Percentiles rank a stretch among this genome's conserved stretches.
Conservation (phyloP, 2,797 vertebrate species). For the Apogon hyalosoma region DNA sequence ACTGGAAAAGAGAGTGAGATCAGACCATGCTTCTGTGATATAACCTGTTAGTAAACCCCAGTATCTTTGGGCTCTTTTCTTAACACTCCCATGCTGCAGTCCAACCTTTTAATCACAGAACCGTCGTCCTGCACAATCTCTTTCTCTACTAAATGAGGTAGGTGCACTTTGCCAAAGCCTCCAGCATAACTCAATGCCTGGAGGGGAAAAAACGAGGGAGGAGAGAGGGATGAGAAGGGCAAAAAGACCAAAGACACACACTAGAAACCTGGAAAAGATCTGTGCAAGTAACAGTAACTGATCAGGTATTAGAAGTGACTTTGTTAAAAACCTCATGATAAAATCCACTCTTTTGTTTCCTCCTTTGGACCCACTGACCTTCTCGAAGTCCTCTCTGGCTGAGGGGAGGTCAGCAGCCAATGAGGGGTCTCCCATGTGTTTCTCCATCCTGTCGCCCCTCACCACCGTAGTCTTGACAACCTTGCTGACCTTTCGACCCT, state of each 20-base stretch:
- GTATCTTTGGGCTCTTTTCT: slow-evolving; percentile 1
- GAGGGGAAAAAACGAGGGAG: slow-evolving; percentile 39
- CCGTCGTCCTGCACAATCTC: slow-evolving; percentile 91
- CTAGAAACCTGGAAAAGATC: background rate
- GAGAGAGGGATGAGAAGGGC: slow-evolving; percentile 47
- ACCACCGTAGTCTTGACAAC: slow-evolving; percentile 94
- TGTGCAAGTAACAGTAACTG: background rate
- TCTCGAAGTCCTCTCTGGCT: slow-evolving; percentile 96
- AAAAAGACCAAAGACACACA: background rate
- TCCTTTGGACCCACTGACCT: slow-evolving; percentile 80
- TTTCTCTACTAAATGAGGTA: slow-evolving; percentile 91
- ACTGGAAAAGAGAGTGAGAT: slow-evolving; percentile 5
- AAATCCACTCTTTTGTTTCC: no score
- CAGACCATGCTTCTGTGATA: slow-evolving; percentile 44
- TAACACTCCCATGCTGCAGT: slow-evolving; percentile 73
- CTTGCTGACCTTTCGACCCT: slow-evolving; percentile 96
- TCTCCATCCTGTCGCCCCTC: slow-evolving; percentile 92
- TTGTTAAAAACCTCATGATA: background rate
- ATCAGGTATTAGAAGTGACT: background rate
- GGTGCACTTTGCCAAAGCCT: slow-evolving; percentile 86
- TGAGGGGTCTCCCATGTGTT: slow-evolving; percentile 88
- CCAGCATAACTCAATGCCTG: slow-evolving; percentile 94
- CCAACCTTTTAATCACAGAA: slow-evolving; percentile 96
- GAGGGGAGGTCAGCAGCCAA: slow-evolving; percentile 92
- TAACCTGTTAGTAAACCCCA: slow-evolving; percentile 3